phyloP scores from a whole-genome alignment of 2,888 invertebrate genomes.

The Xestia rhomboidea region DNA sequence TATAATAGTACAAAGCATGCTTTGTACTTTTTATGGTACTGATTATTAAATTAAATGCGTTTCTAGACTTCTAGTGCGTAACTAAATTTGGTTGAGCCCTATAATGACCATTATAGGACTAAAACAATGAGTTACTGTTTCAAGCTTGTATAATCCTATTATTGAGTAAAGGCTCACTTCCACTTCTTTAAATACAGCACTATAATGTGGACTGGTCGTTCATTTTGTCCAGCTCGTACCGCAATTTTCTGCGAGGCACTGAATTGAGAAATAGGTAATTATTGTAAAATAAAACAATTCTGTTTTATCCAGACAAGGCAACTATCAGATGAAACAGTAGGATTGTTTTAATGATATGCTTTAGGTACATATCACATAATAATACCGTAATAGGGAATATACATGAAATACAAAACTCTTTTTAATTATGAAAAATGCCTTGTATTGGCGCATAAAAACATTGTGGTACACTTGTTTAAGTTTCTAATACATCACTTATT shows the following conservation, averaged over 20 bases:
- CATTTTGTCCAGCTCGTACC: too few relatives aligned
- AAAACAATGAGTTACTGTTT: neutral
- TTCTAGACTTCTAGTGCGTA: conserved; percentile 24
- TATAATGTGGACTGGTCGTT: neutral
- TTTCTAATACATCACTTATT: too few relatives aligned
- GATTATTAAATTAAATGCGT: conserved; percentile 19
- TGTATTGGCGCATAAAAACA: too few relatives aligned
- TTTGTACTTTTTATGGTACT: conserved; percentile 23
- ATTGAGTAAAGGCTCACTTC: neutral
- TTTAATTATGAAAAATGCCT: too few relatives aligned
- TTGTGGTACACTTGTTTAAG: too few relatives aligned
- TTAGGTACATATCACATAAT: too few relatives aligned
- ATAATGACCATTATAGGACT: neutral
- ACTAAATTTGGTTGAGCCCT: neutral
- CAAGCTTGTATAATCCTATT: neutral
- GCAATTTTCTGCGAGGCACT: neutral
- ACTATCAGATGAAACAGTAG: neutral
- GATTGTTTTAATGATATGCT: neutral
- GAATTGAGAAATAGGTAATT: neutral
- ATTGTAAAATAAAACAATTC: neutral
- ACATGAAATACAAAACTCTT: too few relatives aligned
- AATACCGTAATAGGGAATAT: neutral
- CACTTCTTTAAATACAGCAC: neutral
- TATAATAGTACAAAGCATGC: conserved; percentile 24
- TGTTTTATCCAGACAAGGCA: neutral